Base-by-base conservation (phyloP, 2,113 vertebrate genomes). In the Oenanthe melanoleuca region DNA sequence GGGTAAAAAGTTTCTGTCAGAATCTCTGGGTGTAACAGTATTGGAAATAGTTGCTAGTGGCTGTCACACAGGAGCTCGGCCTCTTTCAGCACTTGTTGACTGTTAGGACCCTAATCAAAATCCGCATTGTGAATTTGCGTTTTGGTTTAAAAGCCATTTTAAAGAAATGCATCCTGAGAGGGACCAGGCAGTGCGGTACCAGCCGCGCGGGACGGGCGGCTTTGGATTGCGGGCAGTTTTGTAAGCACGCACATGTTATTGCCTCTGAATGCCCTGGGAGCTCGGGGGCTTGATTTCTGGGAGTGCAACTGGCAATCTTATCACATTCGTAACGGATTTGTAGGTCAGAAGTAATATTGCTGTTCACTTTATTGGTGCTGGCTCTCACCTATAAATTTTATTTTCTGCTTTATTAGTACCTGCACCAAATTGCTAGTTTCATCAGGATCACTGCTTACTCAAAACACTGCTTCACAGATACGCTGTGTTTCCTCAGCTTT, bases 81-180 rank as follows among this genome's bases (percentile, higher is more conserved):
- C 61, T 61, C 65, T 81, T 77, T 74, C 92, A 59, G 59, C 93
- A 97, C 97, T 97, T 98, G 97, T 97, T 97, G 97, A 96, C 92
- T 96, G 24, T 84, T 55, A 64, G 74, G 77, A 59, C 28, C 7
- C 42, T 45, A 37, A 37, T 24, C 57, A 70, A 64, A 73, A 86
- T 47, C 24, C 26, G 5, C 21, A 3, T 56, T 49, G 83, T 53
- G 92, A 37, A 34, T 75, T 40, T 26, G 81, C 16, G 3, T 77
- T 86, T 83, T 47, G 44, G 7, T 86, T 78, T 78, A 66, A 80
- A 63, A 93, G 56, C 21, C 13, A 4, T 64, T 71, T 88, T 25
- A 60, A 50, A 65, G n/a, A 66, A 61, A 34, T 3, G 21, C 38
- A 3, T 7, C 5, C 31, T 12, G 53, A 79, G 49, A 33, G 69